Evolutionary conservation across 2,113 vertebrate species (phyloP).

Genomic region (Corythoichthys haematopterus): DNA sequence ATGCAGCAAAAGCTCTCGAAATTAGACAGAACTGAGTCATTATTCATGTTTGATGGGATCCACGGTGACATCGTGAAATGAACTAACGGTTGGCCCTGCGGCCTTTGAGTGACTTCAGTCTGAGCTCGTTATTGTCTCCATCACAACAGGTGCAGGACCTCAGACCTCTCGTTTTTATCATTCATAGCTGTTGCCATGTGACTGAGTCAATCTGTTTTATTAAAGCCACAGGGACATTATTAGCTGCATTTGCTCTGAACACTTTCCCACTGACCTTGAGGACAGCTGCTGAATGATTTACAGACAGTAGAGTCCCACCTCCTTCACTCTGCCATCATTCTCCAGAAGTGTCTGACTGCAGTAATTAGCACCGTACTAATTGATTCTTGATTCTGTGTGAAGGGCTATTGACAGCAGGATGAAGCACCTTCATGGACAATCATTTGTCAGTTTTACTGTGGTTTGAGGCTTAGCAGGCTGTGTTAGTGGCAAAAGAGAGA

Average conservation of each 20-base stretch:
- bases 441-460: conserved; percentile 22
- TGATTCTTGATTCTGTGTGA: conserved; percentile 29
- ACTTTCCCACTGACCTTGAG: conserved; percentile 32
- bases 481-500: conserved; percentile 10
- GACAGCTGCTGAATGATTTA: conserved; percentile 36
- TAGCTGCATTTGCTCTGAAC: conserved; percentile 10
- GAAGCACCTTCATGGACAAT: conserved; percentile 23
- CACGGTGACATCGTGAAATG: conserved; percentile 26
- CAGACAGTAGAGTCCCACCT: conserved; percentile 6
- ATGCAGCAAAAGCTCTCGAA: conserved; percentile 9
- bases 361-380: conserved; percentile 43
- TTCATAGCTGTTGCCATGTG: neutral
- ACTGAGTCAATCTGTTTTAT: conserved; percentile 5
- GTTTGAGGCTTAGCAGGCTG: conserved; percentile 26
- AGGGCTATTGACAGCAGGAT: conserved; percentile 28
- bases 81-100: conserved; percentile 11
- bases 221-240: conserved; percentile 15
- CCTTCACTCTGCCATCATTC: neutral
- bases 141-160: neutral
- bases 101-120: conserved; percentile 19
- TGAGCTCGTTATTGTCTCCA: conserved; percentile 31
- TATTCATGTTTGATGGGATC: conserved; percentile 34
- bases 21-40: conserved; percentile 17
- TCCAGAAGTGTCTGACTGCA: conserved; percentile 21
- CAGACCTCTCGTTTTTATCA: conserved; percentile 8